Evolutionary conservation across 2,888 invertebrate species (phyloP), one percentile per base, ranked within the genome.

Genomic region (Rugalucina vietnamica): DNA sequence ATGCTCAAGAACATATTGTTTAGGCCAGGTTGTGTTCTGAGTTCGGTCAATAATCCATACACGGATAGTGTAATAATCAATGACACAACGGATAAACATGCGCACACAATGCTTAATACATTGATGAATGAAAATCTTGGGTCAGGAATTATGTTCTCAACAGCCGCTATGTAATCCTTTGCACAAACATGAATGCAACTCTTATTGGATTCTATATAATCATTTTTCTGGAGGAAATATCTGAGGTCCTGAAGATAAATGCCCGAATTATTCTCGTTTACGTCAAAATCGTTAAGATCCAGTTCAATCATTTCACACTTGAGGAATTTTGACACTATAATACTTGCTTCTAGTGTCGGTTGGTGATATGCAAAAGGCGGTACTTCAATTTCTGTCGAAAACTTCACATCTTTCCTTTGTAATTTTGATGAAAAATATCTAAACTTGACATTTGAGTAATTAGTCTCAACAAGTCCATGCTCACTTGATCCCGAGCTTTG

Each of bases 11-110:
- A 24, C 72, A 43, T 72, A 29, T 72, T 72, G 24, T 72, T 72
- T 2, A 43, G 8, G 37, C 72, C 72, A n/a, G 72, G 72, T n/a
- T 72, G 72, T 43, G 72, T 72, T n/a, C 72, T 72, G 1, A 72
- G 43, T 24, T 24, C 27, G 3, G 72, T 14, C 12, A 72, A 43
- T 27, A 49, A 29, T 4, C 72, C n/a, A 24, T 72, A 72, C 2
- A 39, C 5, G 14, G 43, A 14, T 8, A 72, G 29, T 5, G 49
- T 49, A 27, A 72, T 72, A 2, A 72, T 72, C 29, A 72, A n/a
- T 29, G 39, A 72, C 21, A 43, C 43, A 21, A 72, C 27, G 21
- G 72, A 72, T 29, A n/a, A 29, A 49, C 43, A 43, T 5, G 34
- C 8, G 18, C 39, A 5, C n/a, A 39, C 37, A 1, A 72, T 24